Base-by-base conservation (phyloP, 2,888 invertebrate genomes). In the Acronicta psi region DNA sequence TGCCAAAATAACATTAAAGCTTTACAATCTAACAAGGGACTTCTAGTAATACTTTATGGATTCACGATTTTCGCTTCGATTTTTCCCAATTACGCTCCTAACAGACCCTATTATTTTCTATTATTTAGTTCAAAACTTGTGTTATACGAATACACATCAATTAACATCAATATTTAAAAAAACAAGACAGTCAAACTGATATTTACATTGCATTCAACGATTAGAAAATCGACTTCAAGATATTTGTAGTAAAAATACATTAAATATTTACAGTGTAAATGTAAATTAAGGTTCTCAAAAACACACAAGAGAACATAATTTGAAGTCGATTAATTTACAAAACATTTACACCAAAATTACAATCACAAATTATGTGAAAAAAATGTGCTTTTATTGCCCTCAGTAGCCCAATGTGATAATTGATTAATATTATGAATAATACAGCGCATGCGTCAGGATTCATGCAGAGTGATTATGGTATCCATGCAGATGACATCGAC, bases 371-470 rank as follows among this genome's bases (percentile, higher is more conserved):
- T 47, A 25, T 45, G 61, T 57, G 31, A 42, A 53, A 29, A 42
- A 46, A 40, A 13, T 55, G 18, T 49, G 44, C 41, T 34, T 43
- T 60, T 23, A 61, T 77, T 49, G 62, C 69, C 67, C 69, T 59
- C 58, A 70, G 46, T 40, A 51, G 54, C 65, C 64, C 64, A 71
- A 46, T 43, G 36, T 68, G 64, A 65, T 65, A 53, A 68, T 65
- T 10, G 45, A 62, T 62, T 50, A 49, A 55, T 14, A 41, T 51
- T 58, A 57, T 67, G 47, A 57, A 74, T 73, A 79, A 86, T 73
- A 82, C 83, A 85, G 88, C 87, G 64, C 89, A 91, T 92, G 91
- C 91, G 77, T 79, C 69, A 80, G 84, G 84, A 77, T 54, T 50
- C 88, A 85, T 89, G 89, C 89, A 66, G 47, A 69, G 77, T 81